A percentile compares a stretch with the other conserved stretches of the same genome.
Evolutionary conservation across 2,797 vertebrate species (phyloP).

Genomic region (Falco columbarius): DNA sequence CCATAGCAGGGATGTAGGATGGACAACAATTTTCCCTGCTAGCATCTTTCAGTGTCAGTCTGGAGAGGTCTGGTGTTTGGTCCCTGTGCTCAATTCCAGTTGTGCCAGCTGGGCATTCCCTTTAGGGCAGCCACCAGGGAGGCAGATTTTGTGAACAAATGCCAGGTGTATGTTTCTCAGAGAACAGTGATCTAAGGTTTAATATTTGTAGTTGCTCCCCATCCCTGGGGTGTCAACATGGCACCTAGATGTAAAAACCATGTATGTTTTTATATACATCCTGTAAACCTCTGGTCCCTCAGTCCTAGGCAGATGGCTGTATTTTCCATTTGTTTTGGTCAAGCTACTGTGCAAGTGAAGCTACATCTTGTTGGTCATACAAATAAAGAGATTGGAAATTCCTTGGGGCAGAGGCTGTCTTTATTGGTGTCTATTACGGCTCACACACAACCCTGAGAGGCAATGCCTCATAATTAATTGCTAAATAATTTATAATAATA

Average conservation of each 20-base stretch:
- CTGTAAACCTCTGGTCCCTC: background rate
- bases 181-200: background rate
- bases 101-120: background rate
- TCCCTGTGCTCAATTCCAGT: rapidly evolving
- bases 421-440: background rate
- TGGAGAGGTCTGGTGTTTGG: background rate
- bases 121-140: background rate
- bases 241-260: background rate
- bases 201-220: background rate
- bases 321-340: background rate
- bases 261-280: background rate
- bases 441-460: background rate
- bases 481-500: constrained; percentile 58
- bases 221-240: background rate
- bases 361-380: background rate
- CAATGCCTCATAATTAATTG: constrained; percentile 33
- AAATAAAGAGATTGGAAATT: background rate
- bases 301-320: background rate
- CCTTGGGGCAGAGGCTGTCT: background rate
- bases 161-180: background rate
- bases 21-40: background rate
- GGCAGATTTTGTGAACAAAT: background rate
- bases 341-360: background rate
- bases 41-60: background rate
- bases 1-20: background rate